Conservation (phyloP, 2,113 vertebrate species). For the Xiphophorus maculatus region DNA sequence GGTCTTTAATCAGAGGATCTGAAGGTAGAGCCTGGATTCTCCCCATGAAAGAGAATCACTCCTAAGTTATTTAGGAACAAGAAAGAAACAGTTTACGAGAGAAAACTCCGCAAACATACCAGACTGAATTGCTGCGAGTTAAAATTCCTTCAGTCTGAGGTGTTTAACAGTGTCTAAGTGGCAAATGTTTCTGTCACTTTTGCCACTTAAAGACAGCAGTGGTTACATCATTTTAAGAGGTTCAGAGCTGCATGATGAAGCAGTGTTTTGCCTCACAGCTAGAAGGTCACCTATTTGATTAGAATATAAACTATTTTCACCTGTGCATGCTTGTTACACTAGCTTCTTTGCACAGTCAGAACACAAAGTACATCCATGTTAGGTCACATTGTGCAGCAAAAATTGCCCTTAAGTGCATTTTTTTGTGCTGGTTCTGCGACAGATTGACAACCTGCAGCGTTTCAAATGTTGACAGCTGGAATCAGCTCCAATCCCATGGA, state of each 20-base stretch:
- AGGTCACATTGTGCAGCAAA: background rate
- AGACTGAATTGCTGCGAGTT: background rate
- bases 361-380: background rate
- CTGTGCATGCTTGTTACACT: background rate
- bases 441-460: background rate
- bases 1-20: background rate
- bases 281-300: background rate
- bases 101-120: background rate
- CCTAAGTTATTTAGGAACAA: background rate
- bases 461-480: background rate
- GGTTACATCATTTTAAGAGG: background rate
- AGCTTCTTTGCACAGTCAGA: background rate
- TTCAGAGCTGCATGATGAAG: background rate
- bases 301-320: background rate
- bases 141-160: background rate
- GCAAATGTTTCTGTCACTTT: background rate
- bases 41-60: background rate
- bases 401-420: background rate
- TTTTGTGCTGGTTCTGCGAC: background rate
- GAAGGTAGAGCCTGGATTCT: background rate
- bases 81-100: background rate
- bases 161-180: background rate
- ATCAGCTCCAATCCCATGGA: background rate
- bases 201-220: background rate
- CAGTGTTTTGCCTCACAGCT: background rate